Conservation (phyloP, 1,140 invertebrate genomes). For the Brachionus manjavacas region DNA sequence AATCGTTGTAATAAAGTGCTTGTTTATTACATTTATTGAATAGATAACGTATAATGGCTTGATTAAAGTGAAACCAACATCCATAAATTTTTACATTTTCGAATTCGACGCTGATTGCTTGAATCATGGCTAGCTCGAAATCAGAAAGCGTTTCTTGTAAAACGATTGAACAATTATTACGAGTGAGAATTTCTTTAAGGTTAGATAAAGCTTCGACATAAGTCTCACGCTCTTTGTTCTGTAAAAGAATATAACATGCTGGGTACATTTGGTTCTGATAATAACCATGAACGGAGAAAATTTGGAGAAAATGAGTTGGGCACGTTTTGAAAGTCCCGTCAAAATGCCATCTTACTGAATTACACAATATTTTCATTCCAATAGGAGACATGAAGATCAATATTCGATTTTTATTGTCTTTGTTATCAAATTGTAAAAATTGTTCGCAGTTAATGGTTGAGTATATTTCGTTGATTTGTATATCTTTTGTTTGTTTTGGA, state of each 20-base stretch:
- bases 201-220: not conserved
- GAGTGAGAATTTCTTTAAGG: not conserved
- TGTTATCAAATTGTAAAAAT: not conserved
- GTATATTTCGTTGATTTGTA: not conserved
- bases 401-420: not conserved
- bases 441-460: not conserved
- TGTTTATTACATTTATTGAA: too few relatives aligned
- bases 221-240: not conserved
- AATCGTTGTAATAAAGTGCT: not conserved
- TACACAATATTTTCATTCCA: not conserved
- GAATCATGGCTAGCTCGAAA: not conserved
- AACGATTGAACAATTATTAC: too few relatives aligned
- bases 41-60: not conserved
- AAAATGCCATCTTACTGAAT: not conserved
- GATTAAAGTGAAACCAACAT: not conserved
- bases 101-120: not conserved
- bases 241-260: not conserved
- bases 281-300: not conserved
- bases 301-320: not conserved
- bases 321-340: not conserved
- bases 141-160: not conserved
- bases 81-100: not conserved
- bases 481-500: not conserved
- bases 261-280: not conserved
- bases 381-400: not conserved